Evolutionary conservation across 2,797 vertebrate species (phyloP), one percentile per base, ranked within the genome.

Genomic region (Melopsittacus undulatus): DNA sequence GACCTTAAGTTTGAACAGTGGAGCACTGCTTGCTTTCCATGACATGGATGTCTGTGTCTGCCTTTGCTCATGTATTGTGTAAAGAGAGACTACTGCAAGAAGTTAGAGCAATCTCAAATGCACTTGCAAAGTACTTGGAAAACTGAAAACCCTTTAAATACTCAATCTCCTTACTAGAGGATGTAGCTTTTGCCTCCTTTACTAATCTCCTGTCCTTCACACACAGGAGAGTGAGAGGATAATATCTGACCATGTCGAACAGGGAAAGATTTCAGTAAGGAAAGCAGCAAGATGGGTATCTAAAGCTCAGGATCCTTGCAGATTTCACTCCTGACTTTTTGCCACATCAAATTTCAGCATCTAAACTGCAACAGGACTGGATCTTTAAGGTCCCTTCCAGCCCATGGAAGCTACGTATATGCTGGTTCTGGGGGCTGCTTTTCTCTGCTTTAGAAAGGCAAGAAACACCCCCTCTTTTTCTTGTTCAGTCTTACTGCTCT

Each of bases 201-300:
- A 32, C n/a, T 89, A 4, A 36, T 57, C 56, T 75, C 48, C 57
- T 18, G 7, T 24, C 14, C 51, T 59, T 19, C 10, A 19, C 2
- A 9, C 22, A 34, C 36, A 14, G 42, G 3, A 43, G 11, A 63
- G 27, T 1, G 21, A 2, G 12, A 3, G 26, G 9, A 27, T 45
- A 12, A 0, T 15, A 5, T 48, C 2, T 54, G 43, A 16, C 30
- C 23, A 9, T 3, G 8, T 11, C 45, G 67, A 9, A 21, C 1
- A 59, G 40, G 40, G 36, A 64, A 30, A 20, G 57, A 16, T 7
- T 34, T 57, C 48, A 20, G 46, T 23, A 13, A 40, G 36, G 54
- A 59, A 49, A 48, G 79, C 32, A 45, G 32, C 20, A 32, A 19
- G 27, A 51, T 42, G 45, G 42, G 5, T n/a, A 13, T 27, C 18